A percentile compares a stretch with the other conserved stretches of the same genome.
Evolutionary conservation across 2,888 invertebrate genomes (phyloP).

Genomic region (Omphaloscelis lunosa): DNA sequence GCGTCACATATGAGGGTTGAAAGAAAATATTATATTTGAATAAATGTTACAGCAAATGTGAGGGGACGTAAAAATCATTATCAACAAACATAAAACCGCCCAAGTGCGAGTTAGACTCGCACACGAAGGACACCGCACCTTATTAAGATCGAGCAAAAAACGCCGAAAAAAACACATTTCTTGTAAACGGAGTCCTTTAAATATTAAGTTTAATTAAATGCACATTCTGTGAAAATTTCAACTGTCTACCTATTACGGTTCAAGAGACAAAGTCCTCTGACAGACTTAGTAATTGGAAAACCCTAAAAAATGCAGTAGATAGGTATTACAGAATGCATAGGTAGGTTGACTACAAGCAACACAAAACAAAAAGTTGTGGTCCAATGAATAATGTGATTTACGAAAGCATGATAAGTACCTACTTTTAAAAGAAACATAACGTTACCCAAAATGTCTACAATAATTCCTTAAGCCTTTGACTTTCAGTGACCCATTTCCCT

Average conservation of each 20-base stretch:
- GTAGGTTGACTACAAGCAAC: background rate
- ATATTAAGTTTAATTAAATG: too few relatives aligned
- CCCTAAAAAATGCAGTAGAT: too few relatives aligned
- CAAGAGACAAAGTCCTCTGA: too few relatives aligned
- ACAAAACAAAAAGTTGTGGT: background rate
- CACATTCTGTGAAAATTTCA: too few relatives aligned
- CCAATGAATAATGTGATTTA: background rate
- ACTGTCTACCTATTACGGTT: too few relatives aligned
- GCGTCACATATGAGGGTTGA: background rate
- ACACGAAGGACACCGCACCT: too few relatives aligned
- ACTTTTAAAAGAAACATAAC: background rate
- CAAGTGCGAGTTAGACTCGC: too few relatives aligned
- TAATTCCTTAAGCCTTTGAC: background rate
- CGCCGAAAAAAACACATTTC: too few relatives aligned
- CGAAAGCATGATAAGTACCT: background rate
- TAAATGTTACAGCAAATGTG: background rate
- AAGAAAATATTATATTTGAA: conserved; percentile 16
- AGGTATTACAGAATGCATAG: background rate
- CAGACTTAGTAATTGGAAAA: too few relatives aligned
- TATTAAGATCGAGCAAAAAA: too few relatives aligned
- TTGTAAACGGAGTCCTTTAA: too few relatives aligned
- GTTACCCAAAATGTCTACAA: background rate
- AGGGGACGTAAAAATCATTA: background rate
- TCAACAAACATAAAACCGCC: too few relatives aligned
- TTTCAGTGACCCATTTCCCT: background rate